Percentiles rank a stretch among this genome's conserved stretches.
These are phyloP conservation scores for Proisotoma minuta DNA, from an alignment of 2,888 invertebrate genomes.

Conservation along the genomic window DNA sequence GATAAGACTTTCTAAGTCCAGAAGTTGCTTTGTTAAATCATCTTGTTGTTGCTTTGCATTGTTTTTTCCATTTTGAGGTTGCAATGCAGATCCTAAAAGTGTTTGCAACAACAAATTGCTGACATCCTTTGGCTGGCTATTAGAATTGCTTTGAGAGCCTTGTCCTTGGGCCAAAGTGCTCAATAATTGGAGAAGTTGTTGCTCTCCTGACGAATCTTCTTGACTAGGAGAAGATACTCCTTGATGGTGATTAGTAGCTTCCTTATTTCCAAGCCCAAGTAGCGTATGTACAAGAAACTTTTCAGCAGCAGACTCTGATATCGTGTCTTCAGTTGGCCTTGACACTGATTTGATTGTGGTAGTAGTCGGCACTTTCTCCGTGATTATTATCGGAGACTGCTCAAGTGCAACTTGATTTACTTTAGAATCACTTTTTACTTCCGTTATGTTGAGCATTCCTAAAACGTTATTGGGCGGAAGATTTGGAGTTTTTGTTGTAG, in stretches of 20 bases:
- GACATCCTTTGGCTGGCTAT: background rate
- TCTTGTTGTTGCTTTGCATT: background rate
- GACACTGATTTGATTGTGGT: background rate
- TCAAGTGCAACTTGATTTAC: background rate
- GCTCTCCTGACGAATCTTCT: background rate
- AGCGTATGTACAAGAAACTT: background rate
- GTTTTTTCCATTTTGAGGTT: no score
- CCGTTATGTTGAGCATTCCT: conserved; percentile 1
- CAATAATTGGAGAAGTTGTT: background rate
- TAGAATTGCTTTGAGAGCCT: background rate
- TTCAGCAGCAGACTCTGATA: background rate
- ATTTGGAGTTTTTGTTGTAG: background rate
- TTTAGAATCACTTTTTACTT: background rate
- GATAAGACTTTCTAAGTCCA: background rate
- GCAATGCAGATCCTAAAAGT: background rate
- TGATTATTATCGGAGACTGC: conserved; percentile 2
- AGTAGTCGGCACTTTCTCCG: background rate
- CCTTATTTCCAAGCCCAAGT: background rate
- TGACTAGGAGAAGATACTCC: background rate
- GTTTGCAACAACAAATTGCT: background rate
- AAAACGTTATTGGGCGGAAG: background rate
- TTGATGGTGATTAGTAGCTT: background rate
- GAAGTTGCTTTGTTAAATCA: background rate
- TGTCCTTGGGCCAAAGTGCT: background rate
- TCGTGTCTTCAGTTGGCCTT: background rate